These are phyloP conservation scores for Fulica atra DNA, from an alignment of 2,113 vertebrate species.

Conservation along the genomic window DNA sequence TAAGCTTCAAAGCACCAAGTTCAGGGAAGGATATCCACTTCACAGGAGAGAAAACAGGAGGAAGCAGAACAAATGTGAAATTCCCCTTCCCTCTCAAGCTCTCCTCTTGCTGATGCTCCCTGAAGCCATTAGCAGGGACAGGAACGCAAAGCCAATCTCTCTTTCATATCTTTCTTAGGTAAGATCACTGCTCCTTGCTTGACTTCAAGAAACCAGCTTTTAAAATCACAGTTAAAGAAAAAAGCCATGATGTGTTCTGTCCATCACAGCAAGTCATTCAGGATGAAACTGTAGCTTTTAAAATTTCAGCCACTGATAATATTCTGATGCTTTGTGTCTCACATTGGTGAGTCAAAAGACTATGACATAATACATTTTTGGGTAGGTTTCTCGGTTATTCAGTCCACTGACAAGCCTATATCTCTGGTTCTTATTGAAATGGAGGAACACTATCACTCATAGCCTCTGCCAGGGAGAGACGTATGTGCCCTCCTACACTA, in stretches of 20 bases:
- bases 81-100: neutral
- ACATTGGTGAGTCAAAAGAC: neutral
- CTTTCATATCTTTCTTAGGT: neutral
- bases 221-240: neutral
- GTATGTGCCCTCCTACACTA: neutral
- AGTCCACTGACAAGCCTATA: neutral
- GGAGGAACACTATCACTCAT: neutral
- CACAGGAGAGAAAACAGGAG: neutral
- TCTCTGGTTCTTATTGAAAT: neutral
- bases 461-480: neutral
- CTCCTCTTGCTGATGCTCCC: neutral
- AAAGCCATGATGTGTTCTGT: neutral
- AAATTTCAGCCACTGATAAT: neutral
- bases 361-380: neutral
- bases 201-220: neutral
- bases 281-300: neutral
- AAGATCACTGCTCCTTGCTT: neutral
- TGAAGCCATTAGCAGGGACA: neutral
- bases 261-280: neutral
- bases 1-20: neutral
- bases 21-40: conserved; percentile 8
- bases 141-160: neutral
- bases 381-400: neutral
- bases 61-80: conserved; percentile 10
- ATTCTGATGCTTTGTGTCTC: neutral